Evolutionary conservation across 2,797 vertebrate species (phyloP).

Genomic region (Chloroceryle inda): DNA sequence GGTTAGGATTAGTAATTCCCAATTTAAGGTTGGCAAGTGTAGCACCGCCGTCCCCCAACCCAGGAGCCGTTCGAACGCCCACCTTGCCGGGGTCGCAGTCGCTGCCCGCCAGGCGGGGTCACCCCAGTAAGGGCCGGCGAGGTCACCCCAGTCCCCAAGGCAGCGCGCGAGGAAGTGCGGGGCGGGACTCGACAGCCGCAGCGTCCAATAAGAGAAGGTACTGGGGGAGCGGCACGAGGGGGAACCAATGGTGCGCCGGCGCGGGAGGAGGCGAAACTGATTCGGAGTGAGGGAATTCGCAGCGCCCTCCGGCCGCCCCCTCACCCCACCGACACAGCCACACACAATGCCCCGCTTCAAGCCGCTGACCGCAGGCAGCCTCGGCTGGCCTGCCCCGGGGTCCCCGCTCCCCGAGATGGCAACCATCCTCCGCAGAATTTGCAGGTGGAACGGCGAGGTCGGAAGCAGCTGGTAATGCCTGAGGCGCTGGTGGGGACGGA

Average conservation of each 20-base stretch:
- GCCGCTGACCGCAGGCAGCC: background rate
- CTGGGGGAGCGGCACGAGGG: background rate
- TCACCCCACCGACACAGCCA: too few species aligned
- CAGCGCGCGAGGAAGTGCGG: rapidly evolving
- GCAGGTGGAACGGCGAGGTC: too few species aligned
- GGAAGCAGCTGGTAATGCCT: background rate
- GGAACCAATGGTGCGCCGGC: rapidly evolving
- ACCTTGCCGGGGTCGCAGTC: background rate
- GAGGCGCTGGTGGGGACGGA: rapidly evolving
- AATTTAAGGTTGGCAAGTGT: rapidly evolving
- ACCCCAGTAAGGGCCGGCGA: too few species aligned
- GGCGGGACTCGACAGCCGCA: rapidly evolving
- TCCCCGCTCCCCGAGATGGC: background rate
- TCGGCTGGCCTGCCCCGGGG: rapidly evolving
- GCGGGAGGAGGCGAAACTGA: background rate
- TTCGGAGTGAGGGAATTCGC: rapidly evolving
- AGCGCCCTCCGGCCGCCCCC: background rate
- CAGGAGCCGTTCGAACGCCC: too few species aligned
- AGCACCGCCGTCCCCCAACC: too few species aligned
- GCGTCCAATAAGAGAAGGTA: background rate
- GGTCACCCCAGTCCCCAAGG: too few species aligned
- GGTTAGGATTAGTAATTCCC: background rate
- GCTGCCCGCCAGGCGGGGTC: too few species aligned
- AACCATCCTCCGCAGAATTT: too few species aligned
- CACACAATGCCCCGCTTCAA: too few species aligned